phyloP scores from a whole-genome alignment of 1,140 invertebrate genomes.

The Eueides isabella region DNA sequence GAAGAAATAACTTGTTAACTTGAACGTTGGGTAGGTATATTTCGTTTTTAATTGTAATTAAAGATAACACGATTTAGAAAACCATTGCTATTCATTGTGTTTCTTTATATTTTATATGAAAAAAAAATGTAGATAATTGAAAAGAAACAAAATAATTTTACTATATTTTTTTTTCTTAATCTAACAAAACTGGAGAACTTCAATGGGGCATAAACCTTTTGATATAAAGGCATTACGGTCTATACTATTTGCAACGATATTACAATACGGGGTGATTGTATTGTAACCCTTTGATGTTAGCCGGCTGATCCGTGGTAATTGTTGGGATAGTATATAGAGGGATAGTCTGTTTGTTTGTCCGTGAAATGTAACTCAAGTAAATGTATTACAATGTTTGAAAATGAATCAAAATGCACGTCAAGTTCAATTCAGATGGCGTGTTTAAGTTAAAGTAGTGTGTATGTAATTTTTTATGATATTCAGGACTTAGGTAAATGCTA shows the following conservation, averaged over 20 bases:
- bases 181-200: neutral
- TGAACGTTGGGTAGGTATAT: neutral
- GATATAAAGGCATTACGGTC: constrained; percentile 50
- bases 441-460: neutral
- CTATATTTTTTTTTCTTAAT: neutral
- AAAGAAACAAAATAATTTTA: constrained; percentile 1
- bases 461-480: neutral
- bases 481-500: no score
- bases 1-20: neutral
- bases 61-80: neutral
- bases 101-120: neutral
- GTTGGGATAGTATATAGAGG: constrained; percentile 46
- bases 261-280: constrained; percentile 47
- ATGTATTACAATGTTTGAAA: neutral
- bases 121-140: neutral
- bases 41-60: constrained; percentile 6
- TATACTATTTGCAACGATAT: constrained; percentile 42
- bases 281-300: constrained; percentile 52
- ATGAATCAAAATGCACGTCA: constrained; percentile 1
- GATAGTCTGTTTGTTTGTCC: constrained; percentile 43
- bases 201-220: constrained; percentile 19
- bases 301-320: constrained; percentile 52
- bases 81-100: neutral
- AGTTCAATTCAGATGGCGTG: neutral
- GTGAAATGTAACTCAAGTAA: constrained; percentile 3